Percentiles rank a stretch among this genome's conserved stretches.
Evolutionary conservation across 2,888 invertebrate species (phyloP).

Genomic region (Steromphala cineraria): DNA sequence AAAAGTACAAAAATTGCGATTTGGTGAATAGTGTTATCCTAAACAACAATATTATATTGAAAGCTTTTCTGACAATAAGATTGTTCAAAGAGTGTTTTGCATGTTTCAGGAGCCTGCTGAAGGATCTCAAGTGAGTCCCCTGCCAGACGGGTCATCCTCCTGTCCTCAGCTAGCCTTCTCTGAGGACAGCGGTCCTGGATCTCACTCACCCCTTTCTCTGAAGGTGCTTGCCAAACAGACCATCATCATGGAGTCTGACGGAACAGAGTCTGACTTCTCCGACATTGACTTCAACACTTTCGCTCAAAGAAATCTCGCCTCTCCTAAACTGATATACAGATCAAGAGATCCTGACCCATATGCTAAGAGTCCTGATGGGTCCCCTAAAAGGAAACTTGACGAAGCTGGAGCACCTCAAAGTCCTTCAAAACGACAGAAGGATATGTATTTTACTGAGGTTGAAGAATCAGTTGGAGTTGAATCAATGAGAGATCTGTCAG

Average conservation of each 20-base stretch:
- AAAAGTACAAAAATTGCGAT: too few relatives aligned
- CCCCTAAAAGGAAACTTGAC: neutral
- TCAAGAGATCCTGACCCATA: neutral
- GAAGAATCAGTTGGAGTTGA: neutral
- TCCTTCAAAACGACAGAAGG: slow-evolving; percentile 5
- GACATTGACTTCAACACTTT: slow-evolving; percentile 48
- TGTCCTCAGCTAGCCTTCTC: neutral
- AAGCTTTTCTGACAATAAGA: too few relatives aligned
- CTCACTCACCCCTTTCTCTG: slow-evolving; percentile 12
- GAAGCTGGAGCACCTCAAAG: neutral
- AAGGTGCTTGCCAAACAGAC: slow-evolving; percentile 4
- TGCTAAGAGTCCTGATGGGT: neutral
- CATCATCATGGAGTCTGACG: slow-evolving; percentile 44
- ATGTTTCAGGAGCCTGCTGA: neutral
- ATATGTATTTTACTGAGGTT: neutral
- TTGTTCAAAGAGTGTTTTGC: too few relatives aligned
- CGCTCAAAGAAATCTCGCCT: slow-evolving; percentile 26
- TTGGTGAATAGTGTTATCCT: too few relatives aligned
- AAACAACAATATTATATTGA: too few relatives aligned
- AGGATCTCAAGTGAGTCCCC: neutral
- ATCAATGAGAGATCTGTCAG: neutral
- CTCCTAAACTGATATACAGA: slow-evolving; percentile 20
- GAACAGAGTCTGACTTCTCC: slow-evolving; percentile 54
- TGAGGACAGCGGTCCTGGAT: neutral
- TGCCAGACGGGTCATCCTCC: neutral